Conservation (phyloP, 2,888 invertebrate genomes). For the Phrixothrix hirtus region DNA sequence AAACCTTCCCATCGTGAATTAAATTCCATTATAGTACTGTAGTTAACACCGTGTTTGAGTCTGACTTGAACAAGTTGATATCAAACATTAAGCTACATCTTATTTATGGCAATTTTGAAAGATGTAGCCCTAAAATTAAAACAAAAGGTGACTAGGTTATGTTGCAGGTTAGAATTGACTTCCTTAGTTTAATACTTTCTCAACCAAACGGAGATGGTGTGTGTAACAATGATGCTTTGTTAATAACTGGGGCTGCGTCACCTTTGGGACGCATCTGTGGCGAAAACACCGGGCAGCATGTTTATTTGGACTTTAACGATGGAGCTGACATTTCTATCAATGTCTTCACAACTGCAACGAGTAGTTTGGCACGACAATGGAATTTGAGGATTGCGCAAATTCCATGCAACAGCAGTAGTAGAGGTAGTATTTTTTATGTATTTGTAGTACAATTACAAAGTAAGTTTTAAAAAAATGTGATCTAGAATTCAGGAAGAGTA, state of each 20-base stretch:
- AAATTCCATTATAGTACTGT: too few relatives aligned
- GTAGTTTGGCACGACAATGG: constrained; percentile 70
- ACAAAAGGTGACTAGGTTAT: not conserved
- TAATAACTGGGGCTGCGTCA: constrained; percentile 71
- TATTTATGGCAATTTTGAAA: too few relatives aligned
- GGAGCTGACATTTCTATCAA: constrained; percentile 69
- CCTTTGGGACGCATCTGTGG: constrained; percentile 78
- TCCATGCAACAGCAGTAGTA: constrained; percentile 69
- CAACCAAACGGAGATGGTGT: constrained; percentile 75
- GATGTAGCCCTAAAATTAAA: too few relatives aligned
- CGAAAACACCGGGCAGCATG: constrained; percentile 77
- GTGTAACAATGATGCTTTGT: constrained; percentile 72
- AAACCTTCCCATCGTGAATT: not conserved
- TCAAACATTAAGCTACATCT: too few relatives aligned
- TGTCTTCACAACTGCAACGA: constrained; percentile 65
- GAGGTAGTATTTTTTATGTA: constrained; percentile 58
- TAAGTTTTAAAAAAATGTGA: too few relatives aligned
- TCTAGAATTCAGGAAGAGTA: too few relatives aligned
- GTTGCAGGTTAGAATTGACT: constrained; percentile 68
- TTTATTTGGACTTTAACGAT: constrained; percentile 75
- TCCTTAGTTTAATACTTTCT: constrained; percentile 70
- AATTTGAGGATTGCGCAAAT: constrained; percentile 75
- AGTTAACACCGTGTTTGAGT: too few relatives aligned
- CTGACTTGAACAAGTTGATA: too few relatives aligned
- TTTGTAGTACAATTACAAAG: too few relatives aligned